phyloP scores from a whole-genome alignment of 2,113 vertebrate species.

The Seriola dumerili region DNA sequence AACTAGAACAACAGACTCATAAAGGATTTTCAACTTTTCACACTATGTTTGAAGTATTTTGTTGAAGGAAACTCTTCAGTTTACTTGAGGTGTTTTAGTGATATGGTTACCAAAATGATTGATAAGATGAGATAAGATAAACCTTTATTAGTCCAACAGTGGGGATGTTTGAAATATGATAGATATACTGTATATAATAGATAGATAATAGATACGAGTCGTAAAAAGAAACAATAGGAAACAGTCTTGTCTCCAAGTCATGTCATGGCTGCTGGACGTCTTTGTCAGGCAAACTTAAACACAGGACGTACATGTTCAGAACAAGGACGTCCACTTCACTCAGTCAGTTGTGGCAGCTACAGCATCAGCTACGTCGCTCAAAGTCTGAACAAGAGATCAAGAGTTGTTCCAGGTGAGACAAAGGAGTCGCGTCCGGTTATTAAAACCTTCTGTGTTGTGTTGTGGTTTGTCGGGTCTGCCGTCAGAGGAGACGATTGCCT shows the following conservation, averaged over 20 bases:
- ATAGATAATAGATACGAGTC: not conserved
- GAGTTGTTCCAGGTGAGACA: not conserved
- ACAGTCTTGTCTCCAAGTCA: no score
- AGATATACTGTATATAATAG: no score
- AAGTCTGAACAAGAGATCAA: not conserved
- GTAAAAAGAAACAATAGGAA: not conserved
- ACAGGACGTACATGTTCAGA: not conserved
- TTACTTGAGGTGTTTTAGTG: not conserved
- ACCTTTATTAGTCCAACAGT: no score
- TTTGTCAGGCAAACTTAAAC: not conserved
- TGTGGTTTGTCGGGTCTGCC: not conserved
- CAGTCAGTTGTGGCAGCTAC: not conserved
- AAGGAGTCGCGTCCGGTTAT: not conserved
- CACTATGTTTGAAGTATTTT: not conserved
- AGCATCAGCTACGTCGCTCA: not conserved
- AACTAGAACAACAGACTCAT: not conserved
- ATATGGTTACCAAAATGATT: not conserved
- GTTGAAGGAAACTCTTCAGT: not conserved
- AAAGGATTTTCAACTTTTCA: not conserved
- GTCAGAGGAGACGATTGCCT: not conserved
- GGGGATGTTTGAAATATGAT: no score
- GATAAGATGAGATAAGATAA: no score
- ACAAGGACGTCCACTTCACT: not conserved
- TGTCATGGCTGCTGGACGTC: not conserved
- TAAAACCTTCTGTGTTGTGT: not conserved